Evolutionary conservation across 2,888 invertebrate species (phyloP).

Genomic region (Macrosiphum euphorbiae): DNA sequence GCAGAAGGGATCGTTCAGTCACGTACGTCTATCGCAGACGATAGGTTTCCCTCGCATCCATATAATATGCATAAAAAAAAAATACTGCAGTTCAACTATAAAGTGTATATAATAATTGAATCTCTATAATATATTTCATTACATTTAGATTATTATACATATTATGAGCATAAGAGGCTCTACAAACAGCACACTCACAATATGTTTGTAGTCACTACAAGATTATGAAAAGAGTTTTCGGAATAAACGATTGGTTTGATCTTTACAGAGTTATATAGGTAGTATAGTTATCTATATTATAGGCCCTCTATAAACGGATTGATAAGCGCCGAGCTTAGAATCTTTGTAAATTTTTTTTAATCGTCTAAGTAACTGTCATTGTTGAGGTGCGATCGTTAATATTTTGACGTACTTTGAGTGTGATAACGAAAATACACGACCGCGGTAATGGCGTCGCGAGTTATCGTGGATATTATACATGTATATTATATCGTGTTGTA

Average conservation of each 20-base stretch:
- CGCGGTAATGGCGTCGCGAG: background rate
- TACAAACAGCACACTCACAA: background rate
- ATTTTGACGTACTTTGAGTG: background rate
- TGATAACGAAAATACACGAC: background rate
- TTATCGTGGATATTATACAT: background rate
- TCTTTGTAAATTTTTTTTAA: background rate
- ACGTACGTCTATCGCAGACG: background rate
- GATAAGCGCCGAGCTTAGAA: background rate
- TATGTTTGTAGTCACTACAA: background rate
- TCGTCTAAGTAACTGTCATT: background rate
- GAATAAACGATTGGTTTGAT: background rate
- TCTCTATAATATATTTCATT: background rate
- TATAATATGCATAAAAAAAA: background rate
- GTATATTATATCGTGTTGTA: background rate
- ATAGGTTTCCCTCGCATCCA: background rate
- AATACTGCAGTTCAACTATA: background rate
- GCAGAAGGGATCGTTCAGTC: background rate
- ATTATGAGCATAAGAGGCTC: background rate
- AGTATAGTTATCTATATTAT: background rate
- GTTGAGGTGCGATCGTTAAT: background rate
- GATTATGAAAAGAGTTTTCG: background rate
- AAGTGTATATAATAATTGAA: background rate
- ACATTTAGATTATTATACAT: background rate
- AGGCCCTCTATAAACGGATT: background rate
- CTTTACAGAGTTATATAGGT: background rate